A percentile compares a stretch with the other conserved stretches of the same genome.
Conservation (phyloP, 2,113 vertebrate genomes). For the Anthoscopus minutus region DNA sequence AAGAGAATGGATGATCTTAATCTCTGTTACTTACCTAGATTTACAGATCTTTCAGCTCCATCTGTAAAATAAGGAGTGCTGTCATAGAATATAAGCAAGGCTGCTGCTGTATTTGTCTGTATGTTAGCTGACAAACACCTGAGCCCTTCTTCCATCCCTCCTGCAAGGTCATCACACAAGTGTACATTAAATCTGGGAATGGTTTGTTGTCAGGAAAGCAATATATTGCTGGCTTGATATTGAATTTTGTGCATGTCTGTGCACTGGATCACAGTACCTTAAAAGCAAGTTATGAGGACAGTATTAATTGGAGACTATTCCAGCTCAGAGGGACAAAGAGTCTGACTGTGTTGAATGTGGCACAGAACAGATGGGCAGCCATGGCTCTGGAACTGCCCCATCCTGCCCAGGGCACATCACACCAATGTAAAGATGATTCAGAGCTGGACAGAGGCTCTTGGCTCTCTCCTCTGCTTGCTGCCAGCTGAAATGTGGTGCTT, state of each 20-base stretch:
- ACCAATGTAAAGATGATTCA: background rate
- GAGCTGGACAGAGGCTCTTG: background rate
- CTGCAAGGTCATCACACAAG: background rate
- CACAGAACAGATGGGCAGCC: background rate
- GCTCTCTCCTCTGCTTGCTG: background rate
- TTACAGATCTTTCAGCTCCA: background rate
- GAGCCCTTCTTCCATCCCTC: background rate
- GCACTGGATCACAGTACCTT: background rate
- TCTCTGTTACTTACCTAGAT: background rate
- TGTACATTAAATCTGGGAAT: background rate
- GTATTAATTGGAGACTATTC: background rate
- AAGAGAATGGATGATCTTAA: background rate
- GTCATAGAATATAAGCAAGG: background rate
- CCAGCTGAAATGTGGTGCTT: background rate
- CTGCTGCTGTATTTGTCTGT: background rate
- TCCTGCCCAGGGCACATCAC: background rate
- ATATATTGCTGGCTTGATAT: background rate
- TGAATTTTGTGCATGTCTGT: background rate
- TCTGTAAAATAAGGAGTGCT: background rate
- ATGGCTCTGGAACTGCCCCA: accelerated
- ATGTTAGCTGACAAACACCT: background rate
- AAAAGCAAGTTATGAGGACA: background rate
- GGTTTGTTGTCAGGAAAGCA: background rate
- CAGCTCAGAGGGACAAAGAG: background rate
- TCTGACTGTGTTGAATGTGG: background rate